Conservation (phyloP, 2,797 vertebrate species). For the Orestias chungarensis region DNA sequence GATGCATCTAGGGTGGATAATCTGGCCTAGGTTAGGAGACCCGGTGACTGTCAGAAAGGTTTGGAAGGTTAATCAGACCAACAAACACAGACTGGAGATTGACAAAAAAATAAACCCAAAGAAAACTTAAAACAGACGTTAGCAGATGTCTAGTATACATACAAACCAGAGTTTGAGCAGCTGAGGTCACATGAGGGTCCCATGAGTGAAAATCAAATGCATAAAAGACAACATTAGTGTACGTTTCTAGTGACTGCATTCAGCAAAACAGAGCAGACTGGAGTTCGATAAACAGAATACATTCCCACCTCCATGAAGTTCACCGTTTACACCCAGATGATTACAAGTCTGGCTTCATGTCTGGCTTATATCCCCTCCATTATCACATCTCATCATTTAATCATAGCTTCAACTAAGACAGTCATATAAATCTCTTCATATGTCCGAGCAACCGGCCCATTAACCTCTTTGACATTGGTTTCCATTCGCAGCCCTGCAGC, state of each 20-base stretch:
- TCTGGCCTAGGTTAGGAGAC: background rate
- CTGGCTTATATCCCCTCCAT: background rate
- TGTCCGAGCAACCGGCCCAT: conserved; percentile 32
- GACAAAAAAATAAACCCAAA: background rate
- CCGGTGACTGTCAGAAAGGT: too few species aligned
- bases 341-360: background rate
- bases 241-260: background rate
- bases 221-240: background rate
- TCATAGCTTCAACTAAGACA: background rate
- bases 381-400: background rate
- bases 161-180: background rate
- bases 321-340: background rate
- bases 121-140: background rate
- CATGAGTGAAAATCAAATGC: background rate
- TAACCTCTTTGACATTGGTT: conserved; percentile 31
- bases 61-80: too few species aligned
- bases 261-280: background rate
- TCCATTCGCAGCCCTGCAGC: conserved; percentile 26
- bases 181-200: background rate
- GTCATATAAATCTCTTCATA: conserved; percentile 9
- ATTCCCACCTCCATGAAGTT: background rate
- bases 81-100: background rate
- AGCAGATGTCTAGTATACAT: background rate
- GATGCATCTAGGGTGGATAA: background rate
- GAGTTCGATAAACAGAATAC: background rate